Base-by-base conservation (phyloP, 2,888 invertebrate species). In the Toxonevra muliebris region DNA sequence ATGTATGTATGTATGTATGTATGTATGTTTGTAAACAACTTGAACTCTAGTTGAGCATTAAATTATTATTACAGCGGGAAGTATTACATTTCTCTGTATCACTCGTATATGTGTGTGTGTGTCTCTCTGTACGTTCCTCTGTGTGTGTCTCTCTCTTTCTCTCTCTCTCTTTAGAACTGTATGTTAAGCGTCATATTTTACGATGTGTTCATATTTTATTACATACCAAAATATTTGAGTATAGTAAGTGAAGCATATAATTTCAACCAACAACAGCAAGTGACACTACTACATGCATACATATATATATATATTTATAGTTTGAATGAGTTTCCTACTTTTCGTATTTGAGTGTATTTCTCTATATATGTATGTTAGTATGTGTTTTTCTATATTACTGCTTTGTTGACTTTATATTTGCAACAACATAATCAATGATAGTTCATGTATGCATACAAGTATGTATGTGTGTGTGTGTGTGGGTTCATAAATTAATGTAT, bases 11-110 rank as follows among this genome's bases (percentile, higher is more conserved):
- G n/a, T n/a, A n/a, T n/a, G n/a, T 20, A 45, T 17, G 7, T 9
- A 45, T 20, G 45, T 45, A 19, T 55, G 9, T 12, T 3, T 20
- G 30, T 57, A 3, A 19, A 19, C 11, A 15, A 50, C 15, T 1
- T 54, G 20, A 54, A 54, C 54, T 54, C 54, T 54, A 54, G n/a
- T 54, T 19, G 54, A 19, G 54, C 54, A 20, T 54, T 54, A 54
- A 54, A 54, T 54, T 54, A 54, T 54, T 54, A 54, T 54, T 54
- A 54, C 54, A 19, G 17, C 20, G 54, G 30, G 30, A 8, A 54
- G 8, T 54, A 12, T 54, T 19, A 17, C 20, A 15, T 4, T 48
- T 12, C 17, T 19, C 54, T n/a, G 12, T 11, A 9, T n/a, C 54
- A 19, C 5, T 30, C 54, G 19, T 7, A 10, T 9, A 19, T 17